These are phyloP conservation scores for Thera obeliscata DNA, from an alignment of 2,888 invertebrate genomes.

Conservation along the genomic window DNA sequence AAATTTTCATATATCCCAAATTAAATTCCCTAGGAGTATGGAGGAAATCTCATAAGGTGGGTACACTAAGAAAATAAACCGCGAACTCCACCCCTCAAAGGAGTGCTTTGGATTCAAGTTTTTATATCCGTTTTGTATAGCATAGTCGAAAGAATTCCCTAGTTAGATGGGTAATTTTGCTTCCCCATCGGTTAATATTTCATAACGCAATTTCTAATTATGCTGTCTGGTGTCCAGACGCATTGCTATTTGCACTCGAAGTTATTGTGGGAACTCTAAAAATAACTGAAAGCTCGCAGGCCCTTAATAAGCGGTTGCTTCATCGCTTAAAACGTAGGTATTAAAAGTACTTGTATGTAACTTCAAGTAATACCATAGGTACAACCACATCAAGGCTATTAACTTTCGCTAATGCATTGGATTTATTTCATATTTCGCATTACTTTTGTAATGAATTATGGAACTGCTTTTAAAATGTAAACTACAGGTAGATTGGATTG, in stretches of 20 bases:
- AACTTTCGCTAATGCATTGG: slow-evolving; percentile 25
- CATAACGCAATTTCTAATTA: slow-evolving; percentile 2
- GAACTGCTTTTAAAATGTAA: slow-evolving; percentile 5
- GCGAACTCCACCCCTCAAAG: no score
- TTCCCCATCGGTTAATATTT: no score
- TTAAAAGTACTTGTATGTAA: not conserved
- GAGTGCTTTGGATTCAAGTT: no score
- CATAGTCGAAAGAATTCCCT: no score
- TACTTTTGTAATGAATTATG: slow-evolving; percentile 14
- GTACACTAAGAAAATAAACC: no score
- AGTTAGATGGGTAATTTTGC: no score
- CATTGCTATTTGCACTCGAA: slow-evolving; percentile 15
- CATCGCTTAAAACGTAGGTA: slow-evolving; percentile 14
- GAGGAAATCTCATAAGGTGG: no score
- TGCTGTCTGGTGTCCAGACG: slow-evolving; percentile 13
- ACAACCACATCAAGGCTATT: slow-evolving; percentile 28
- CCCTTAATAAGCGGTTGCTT: slow-evolving; percentile 23
- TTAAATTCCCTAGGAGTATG: no score
- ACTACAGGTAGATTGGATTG: not conserved
- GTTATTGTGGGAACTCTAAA: slow-evolving; percentile 21
- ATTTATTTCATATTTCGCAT: slow-evolving; percentile 12
- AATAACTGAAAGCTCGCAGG: slow-evolving; percentile 14
- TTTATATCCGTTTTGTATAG: no score
- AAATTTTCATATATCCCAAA: no score
- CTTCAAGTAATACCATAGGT: slow-evolving; percentile 3